Conservation (phyloP, 2,797 vertebrate genomes). For the Pipistrellus nathusii region DNA sequence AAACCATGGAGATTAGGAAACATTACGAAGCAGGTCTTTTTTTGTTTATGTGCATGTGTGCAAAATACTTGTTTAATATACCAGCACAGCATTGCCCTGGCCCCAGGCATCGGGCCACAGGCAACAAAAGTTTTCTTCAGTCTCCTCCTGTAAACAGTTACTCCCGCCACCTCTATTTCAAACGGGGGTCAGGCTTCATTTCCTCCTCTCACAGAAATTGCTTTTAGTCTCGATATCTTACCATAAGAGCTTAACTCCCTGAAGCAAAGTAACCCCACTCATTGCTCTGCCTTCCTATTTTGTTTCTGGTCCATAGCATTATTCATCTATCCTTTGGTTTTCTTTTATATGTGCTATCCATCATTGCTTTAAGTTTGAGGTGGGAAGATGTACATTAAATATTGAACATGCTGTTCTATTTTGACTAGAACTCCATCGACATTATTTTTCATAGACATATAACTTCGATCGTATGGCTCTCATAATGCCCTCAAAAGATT, state of each 20-base stretch:
- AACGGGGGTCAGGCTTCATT: not conserved
- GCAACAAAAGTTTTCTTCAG: not conserved
- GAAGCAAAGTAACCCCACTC: not conserved
- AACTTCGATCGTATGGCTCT: not conserved
- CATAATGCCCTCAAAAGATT: not conserved
- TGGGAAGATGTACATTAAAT: not conserved
- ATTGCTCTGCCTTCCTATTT: not conserved
- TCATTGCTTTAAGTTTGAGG: not conserved
- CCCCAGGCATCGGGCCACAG: not conserved
- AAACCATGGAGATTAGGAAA: not conserved
- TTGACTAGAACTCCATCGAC: not conserved
- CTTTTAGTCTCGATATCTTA: not conserved
- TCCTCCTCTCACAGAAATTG: not conserved
- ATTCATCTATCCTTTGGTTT: not conserved
- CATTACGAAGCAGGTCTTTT: not conserved
- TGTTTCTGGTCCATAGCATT: not conserved
- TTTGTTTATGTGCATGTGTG: not conserved
- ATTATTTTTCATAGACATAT: not conserved
- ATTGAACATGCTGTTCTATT: not conserved
- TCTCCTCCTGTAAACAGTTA: not conserved
- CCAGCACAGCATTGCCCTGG: not conserved
- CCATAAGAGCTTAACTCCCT: not conserved
- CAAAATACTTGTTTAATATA: not conserved
- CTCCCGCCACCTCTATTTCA: accelerated
- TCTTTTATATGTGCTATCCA: not conserved